Conservation (phyloP, 2,888 invertebrate species). For the Phymatocera aterrima region DNA sequence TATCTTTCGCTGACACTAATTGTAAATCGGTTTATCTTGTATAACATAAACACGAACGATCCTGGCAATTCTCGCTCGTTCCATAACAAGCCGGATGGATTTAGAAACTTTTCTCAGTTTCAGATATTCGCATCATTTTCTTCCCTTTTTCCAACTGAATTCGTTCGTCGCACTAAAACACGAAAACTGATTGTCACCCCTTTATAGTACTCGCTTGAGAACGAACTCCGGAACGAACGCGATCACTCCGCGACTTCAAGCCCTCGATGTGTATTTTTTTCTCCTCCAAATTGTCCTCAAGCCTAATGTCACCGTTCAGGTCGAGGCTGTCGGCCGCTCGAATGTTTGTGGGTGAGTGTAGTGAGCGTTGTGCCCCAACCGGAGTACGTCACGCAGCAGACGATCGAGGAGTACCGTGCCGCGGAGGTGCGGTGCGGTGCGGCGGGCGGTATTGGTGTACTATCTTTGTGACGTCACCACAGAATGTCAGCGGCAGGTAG, state of each 20-base stretch:
- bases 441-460: slow-evolving; percentile 46
- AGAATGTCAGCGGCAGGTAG: slow-evolving; percentile 51
- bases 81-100: not conserved
- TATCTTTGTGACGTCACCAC: slow-evolving; percentile 53
- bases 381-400: slow-evolving; percentile 50
- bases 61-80: not conserved
- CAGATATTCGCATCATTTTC: not conserved
- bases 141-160: too few species aligned
- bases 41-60: not conserved
- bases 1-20: not conserved
- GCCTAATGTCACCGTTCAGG: slow-evolving; percentile 41
- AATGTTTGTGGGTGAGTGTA: slow-evolving; percentile 41
- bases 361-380: slow-evolving; percentile 39
- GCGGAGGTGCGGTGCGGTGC: too few species aligned
- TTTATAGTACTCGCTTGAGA: not conserved
- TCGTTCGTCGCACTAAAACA: not conserved
- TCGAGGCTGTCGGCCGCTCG: slow-evolving; percentile 46
- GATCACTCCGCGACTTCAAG: not conserved
- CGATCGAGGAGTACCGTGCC: slow-evolving; percentile 40
- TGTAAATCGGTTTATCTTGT: not conserved
- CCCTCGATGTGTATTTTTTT: not conserved
- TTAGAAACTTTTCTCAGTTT: not conserved
- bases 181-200: not conserved
- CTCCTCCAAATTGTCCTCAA: not conserved
- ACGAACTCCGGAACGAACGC: not conserved